Evolutionary conservation across 2,797 vertebrate genomes (phyloP), one percentile per base, ranked within the genome.

Genomic region (Melanotaenia parkinsoni): DNA sequence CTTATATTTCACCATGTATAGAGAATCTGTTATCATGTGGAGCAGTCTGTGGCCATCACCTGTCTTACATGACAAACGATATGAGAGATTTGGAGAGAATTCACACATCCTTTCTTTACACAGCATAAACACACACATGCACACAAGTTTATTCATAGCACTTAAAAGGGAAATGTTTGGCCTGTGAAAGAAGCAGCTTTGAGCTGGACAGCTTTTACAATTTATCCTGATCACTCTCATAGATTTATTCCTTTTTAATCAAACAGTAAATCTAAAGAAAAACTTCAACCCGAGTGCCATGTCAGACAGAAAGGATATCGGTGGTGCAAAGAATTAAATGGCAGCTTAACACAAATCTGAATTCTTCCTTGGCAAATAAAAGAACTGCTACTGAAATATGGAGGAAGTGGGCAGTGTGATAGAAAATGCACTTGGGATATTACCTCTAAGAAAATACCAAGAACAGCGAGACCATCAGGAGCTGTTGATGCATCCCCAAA

Each of bases 1-100:
- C 93, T 98, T 99, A 91, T 96, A 99, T 86, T 96, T 98, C 45
- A 99, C 97, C 95, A 96, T 99, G 90, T 96, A 98, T 63, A 99
- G 90, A 18, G 96, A 95, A 43, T 99, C 98, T 30, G 98, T 99
- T 80, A 99, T 93, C 66, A 93, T 93, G 91, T 97, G 95, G 89
- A 99, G 95, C 85, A 93, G 91, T 69, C 93, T 80, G 83, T 97
- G 96, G 63, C 96, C 95, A 5, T 95, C 93, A 65, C 97, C 97
- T 60, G 88, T 93, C 98, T 99, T 73, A 71, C 86, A 87, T 26
- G 76, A 78, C 69, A 85, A 1, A 67, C n/a, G 0, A 75, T 59
- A 53, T 47, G 3, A 26, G 30, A 59, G 4, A 14, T 54, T 37
- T 56, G n/a, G 37, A 76, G 4, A 26, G 11, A 58, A 7, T n/a